Percentiles rank a stretch among this genome's conserved stretches.
Evolutionary conservation across 2,113 vertebrate genomes (phyloP).

Genomic region (Agapornis roseicollis): DNA sequence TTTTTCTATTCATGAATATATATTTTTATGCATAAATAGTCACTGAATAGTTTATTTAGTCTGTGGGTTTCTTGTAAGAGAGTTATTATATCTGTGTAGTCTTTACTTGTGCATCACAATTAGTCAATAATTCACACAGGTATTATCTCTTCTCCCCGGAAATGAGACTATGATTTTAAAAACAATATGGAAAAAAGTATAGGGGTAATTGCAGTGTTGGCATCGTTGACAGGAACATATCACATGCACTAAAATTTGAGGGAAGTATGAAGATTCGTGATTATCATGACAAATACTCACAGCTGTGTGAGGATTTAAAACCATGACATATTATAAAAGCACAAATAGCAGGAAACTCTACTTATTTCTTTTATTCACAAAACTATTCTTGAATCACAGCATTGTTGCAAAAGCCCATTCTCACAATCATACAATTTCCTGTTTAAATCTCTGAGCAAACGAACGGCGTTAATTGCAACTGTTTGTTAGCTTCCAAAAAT

Average conservation of each 20-base stretch:
- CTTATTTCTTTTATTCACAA: constrained; percentile 56
- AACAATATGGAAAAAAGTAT: neutral
- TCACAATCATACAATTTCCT: constrained; percentile 38
- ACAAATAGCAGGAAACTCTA: constrained; percentile 52
- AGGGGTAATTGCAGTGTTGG: neutral
- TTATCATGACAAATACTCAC: constrained; percentile 59
- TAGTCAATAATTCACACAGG: constrained; percentile 8
- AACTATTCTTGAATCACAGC: constrained; percentile 43
- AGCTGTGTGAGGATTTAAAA: constrained; percentile 53
- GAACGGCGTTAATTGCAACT: constrained; percentile 13
- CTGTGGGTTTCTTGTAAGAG: neutral
- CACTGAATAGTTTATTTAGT: constrained; percentile 1
- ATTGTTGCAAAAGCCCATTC: neutral
- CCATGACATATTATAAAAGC: constrained; percentile 5
- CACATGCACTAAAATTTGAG: neutral
- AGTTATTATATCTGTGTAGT: neutral
- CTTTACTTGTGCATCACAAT: neutral
- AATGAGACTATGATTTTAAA: neutral
- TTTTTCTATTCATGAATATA: constrained; percentile 25
- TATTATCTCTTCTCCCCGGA: neutral
- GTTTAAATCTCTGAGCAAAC: constrained; percentile 14
- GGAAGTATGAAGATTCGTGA: constrained; percentile 4
- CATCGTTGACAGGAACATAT: neutral
- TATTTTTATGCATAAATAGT: constrained; percentile 48
- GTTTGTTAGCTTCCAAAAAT: constrained; percentile 37